These are phyloP conservation scores for Dendrolimus punctatus DNA, from an alignment of 1,140 invertebrate genomes.

Conservation along the genomic window DNA sequence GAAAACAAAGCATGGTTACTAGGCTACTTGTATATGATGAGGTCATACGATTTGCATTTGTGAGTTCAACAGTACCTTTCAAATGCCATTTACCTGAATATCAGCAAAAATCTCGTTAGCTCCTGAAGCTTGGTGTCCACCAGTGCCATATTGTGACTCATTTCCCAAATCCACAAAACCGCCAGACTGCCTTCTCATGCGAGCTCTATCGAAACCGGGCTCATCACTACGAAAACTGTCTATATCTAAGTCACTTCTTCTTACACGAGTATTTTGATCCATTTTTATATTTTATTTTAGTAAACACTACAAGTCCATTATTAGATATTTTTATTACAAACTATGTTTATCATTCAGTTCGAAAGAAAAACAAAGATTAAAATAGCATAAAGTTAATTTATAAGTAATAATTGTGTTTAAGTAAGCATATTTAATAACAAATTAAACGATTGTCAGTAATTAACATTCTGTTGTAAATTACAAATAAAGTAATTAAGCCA, in stretches of 20 bases:
- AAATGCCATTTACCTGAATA: slow-evolving; percentile 77
- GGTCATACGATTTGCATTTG: neutral
- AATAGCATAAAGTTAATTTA: no score
- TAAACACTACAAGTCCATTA: no score
- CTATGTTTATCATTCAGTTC: no score
- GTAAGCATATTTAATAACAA: no score
- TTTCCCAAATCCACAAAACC: slow-evolving; percentile 81
- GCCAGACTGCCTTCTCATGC: slow-evolving; percentile 70
- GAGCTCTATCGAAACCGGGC: slow-evolving; percentile 50
- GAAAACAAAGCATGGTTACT: neutral
- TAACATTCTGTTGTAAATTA: no score
- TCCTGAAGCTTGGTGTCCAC: slow-evolving; percentile 86
- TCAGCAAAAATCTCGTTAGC: slow-evolving; percentile 91
- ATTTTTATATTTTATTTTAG: slow-evolving; percentile 22
- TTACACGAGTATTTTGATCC: slow-evolving; percentile 47
- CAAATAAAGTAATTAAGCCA: no score
- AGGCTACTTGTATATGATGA: neutral
- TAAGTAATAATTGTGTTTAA: no score
- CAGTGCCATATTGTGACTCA: slow-evolving; percentile 81
- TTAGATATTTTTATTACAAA: no score
- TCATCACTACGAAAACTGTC: slow-evolving; percentile 59
- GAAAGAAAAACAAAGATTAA: no score
- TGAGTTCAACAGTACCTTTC: neutral
- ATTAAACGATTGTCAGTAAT: no score
- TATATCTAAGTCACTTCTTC: slow-evolving; percentile 53